Evolutionary conservation across 2,797 vertebrate genomes (phyloP).

Genomic region (Myotis pilosus): DNA sequence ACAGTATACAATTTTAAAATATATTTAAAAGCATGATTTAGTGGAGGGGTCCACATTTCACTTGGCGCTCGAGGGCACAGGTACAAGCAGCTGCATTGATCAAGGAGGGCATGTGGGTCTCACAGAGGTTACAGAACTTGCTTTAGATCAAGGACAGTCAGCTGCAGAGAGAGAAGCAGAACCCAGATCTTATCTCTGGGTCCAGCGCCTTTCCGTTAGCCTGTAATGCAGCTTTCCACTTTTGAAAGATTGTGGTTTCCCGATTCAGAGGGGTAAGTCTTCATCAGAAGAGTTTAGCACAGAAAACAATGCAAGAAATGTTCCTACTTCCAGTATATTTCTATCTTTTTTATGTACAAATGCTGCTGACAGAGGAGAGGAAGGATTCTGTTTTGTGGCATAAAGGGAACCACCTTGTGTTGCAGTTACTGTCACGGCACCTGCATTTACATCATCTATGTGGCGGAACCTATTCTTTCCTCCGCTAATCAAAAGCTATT

Average conservation of each 20-base stretch:
- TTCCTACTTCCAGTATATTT: slow-evolving; percentile 20
- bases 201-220: slow-evolving; percentile 14
- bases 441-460: neutral
- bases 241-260: slow-evolving; percentile 66
- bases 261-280: neutral
- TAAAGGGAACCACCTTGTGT: neutral
- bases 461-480: neutral
- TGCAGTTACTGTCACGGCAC: neutral
- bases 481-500: neutral
- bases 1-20: neutral
- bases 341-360: neutral
- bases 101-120: neutral
- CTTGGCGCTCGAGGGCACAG: neutral
- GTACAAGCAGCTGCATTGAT: neutral
- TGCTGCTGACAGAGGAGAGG: neutral
- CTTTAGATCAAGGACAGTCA: neutral
- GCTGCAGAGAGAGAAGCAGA: neutral
- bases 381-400: neutral
- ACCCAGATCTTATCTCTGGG: neutral
- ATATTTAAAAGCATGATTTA: neutral
- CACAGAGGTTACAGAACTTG: slow-evolving; percentile 7
- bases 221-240: neutral
- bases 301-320: neutral
- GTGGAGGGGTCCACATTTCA: neutral
- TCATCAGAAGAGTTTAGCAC: neutral